phyloP scores from a whole-genome alignment of 2,113 vertebrate genomes.

The Carassius carassius region DNA sequence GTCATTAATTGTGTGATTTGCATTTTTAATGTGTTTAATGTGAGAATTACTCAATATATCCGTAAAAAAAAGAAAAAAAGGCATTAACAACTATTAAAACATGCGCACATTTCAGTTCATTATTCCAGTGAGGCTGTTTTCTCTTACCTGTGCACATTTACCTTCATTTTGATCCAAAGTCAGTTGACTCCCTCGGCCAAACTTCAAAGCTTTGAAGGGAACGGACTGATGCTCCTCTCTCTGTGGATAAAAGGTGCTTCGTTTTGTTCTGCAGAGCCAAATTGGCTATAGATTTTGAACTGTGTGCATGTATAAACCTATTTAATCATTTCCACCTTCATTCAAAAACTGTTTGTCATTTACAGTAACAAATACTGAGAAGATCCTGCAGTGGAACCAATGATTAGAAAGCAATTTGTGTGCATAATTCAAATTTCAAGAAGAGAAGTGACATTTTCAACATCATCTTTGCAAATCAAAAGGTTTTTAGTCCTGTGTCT shows the following conservation, averaged over 20 bases:
- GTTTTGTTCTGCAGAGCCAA: background rate
- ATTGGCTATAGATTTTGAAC: background rate
- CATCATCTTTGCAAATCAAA: background rate
- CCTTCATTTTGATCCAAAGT: background rate
- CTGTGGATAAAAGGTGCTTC: background rate
- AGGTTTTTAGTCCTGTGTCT: background rate
- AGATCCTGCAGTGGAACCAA: background rate
- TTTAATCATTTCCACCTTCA: background rate
- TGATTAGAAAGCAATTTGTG: background rate
- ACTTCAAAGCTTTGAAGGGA: conserved; percentile 35
- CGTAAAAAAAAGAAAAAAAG: too few relatives aligned
- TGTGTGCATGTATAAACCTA: background rate
- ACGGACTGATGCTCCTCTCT: background rate
- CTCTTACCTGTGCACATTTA: too few relatives aligned
- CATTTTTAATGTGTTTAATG: background rate
- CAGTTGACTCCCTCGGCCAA: background rate
- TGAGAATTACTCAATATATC: too few relatives aligned
- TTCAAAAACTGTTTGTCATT: background rate
- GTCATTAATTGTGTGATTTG: background rate
- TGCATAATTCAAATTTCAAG: background rate
- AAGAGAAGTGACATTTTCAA: background rate
- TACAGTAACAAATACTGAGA: background rate
- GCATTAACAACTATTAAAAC: background rate
- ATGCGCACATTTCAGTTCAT: background rate
- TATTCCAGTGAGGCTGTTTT: background rate